Evolutionary conservation across 1,140 invertebrate species (phyloP), one percentile per base, ranked within the genome.

Genomic region (Drosophila micromelanica): DNA sequence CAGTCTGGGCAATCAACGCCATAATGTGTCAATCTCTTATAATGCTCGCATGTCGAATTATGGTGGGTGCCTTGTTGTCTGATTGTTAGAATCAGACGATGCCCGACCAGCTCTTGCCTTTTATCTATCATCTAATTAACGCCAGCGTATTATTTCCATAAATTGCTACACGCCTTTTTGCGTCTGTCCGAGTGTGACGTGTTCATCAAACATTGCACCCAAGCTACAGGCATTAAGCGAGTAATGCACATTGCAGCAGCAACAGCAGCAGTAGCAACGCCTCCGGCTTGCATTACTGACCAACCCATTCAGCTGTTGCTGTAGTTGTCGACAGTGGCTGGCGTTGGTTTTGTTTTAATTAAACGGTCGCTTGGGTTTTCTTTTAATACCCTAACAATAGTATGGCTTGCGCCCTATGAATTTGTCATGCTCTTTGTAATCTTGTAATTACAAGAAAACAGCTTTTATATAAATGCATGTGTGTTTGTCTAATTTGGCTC

Each of bases 141-240:
- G 57, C 17, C 72, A 72, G 48, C 61, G 35, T 38, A 27, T 55
- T 46, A 43, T 73, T 74, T 74, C 48, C 54, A 77, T 80, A 70
- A 79, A 57, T 80, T 80, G 40, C 55, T 71, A 46, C 73, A 81
- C 71, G 78, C 67, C 67, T 77, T 61, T 70, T 35, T 71, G 70
- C 52, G 64, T 77, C 73, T 78, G 78, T 54, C 65, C 75, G 61
- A 76, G 40, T 78, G 79, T 79, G 85, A 90, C 84, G 84, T 87
- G 84, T 87, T 87, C 80, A 87, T 89, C 79, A 87, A 76, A 84
- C 79, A 67, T 87, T 87, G 79, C 84, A 84, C 84, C 64, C 65
- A 54, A 49, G 59, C 57, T 51, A 13, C 9, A 42, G 43, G 45
- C 73, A 72, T 61, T 52, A 12, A 23, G 32, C 27, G 30, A 40